Conservation (phyloP, 2,888 invertebrate genomes). For the Troglohyphantes excavatus region DNA sequence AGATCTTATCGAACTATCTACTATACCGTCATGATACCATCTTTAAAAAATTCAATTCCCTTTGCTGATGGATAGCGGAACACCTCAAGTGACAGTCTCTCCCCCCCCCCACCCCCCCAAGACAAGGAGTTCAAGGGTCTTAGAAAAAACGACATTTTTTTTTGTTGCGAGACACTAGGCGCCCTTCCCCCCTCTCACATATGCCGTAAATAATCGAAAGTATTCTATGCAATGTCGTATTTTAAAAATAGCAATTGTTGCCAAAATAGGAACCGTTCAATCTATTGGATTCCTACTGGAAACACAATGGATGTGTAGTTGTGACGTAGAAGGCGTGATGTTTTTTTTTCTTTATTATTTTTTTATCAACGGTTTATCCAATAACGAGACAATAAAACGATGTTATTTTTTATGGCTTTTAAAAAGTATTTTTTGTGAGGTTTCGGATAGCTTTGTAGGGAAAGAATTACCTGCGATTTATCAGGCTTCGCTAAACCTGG, state of each 20-base stretch:
- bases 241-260: conserved; percentile 36
- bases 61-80: conserved; percentile 10
- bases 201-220: conserved; percentile 48
- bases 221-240: conserved; percentile 4
- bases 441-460: background rate
- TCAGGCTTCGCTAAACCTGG: too few relatives aligned
- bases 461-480: too few relatives aligned
- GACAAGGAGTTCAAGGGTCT: conserved; percentile 6
- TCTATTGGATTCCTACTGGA: background rate
- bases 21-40: background rate
- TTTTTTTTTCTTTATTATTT: background rate
- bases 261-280: background rate
- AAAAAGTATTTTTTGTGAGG: too few relatives aligned
- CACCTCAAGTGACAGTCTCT: conserved; percentile 3
- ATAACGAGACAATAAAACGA: background rate
- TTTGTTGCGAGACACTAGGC: conserved; percentile 22
- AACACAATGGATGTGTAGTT: background rate
- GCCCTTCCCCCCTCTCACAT: background rate
- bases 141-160: conserved; percentile 33
- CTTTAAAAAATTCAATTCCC: conserved; percentile 12
- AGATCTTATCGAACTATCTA: background rate
- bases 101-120: background rate
- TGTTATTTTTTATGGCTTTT: conserved; percentile 8
- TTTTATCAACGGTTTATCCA: background rate
- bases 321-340: background rate